Base-by-base conservation (phyloP, 2,113 vertebrate genomes). In the Pyxicephalus adspersus region DNA sequence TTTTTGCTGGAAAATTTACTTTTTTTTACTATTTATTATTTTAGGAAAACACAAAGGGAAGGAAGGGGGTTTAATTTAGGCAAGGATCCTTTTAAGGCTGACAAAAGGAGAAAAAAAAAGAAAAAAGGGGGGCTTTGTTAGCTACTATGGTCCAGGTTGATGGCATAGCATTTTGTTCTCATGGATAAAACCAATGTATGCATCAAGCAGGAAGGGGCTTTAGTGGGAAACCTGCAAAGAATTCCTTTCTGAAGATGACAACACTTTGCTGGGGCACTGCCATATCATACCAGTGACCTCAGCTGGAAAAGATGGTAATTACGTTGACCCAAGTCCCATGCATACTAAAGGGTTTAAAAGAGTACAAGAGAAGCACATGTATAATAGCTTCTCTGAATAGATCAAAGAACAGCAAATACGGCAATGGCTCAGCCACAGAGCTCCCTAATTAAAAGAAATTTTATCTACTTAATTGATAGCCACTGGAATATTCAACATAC, bases 231-330 rank as follows among this genome's bases (percentile, higher is more conserved):
- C 66, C 60, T 63, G 60, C 20, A 11, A 64, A 51, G 76, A 77
- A 87, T 85, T 85, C 83, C 76, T 77, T 84, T 87, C 86, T 86
- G 78, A 85, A 87, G 72, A 74, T 31, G 87, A 90, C 85, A 85
- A 83, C 65, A 84, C 52, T 60, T 84, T 71, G 73, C 71, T 81
- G 67, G 84, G 60, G 38, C 0, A 11, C 50, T 67, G 29, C 31
- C 76, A 87, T 84, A 81, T 80, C 73, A 29, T 85, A 82, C 0
- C 1, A 83, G 85, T 85, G 51, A 71, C 18, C 45, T 9, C 68
- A 85, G 76, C 0, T 81, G 81, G 83, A 86, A 86, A 87, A 87
- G 87, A 87, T 63, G 80, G 80, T 77, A 84, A 88, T 86, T 86
- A 57, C 63, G 28, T 78, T 81, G 68, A 84, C 86, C 85, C 87